Evolutionary conservation across 1,140 invertebrate genomes (phyloP).

Genomic region (Eumeta japonica): DNA sequence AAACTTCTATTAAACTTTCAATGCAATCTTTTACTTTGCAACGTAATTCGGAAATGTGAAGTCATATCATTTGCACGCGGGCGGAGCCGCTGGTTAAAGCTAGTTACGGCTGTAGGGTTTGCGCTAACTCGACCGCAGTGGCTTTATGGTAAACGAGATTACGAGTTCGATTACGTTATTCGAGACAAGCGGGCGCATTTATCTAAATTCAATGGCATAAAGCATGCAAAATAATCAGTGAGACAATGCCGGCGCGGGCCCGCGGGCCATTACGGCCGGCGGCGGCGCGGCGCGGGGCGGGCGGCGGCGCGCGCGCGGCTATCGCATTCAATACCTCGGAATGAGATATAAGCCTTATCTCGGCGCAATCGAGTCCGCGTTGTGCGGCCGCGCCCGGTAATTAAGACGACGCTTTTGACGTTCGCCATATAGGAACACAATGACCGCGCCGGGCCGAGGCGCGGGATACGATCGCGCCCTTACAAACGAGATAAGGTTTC

Average conservation of each 20-base stretch:
- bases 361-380: constrained; percentile 51
- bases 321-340: constrained; percentile 45
- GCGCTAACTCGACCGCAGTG: too few relatives aligned
- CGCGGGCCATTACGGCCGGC: constrained; percentile 42
- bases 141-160: too few relatives aligned
- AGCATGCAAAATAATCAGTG: constrained; percentile 46
- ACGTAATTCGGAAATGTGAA: too few relatives aligned
- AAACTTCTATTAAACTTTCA: too few relatives aligned
- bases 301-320: constrained; percentile 22
- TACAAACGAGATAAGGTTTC: too few relatives aligned
- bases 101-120: too few relatives aligned
- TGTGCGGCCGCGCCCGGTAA: constrained; percentile 52
- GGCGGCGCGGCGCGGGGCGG: constrained; percentile 47
- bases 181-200: constrained; percentile 18
- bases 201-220: constrained; percentile 47
- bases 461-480: constrained; percentile 48
- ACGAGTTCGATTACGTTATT: too few relatives aligned
- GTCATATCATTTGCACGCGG: too few relatives aligned
- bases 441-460: constrained; percentile 40
- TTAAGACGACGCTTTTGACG: constrained; percentile 58
- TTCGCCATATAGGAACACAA: constrained; percentile 57
- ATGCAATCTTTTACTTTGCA: too few relatives aligned
- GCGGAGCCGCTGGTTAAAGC: too few relatives aligned
- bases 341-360: constrained; percentile 50
- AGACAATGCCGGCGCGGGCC: constrained; percentile 49